Percentiles rank a stretch among this genome's conserved stretches.
phyloP scores from a whole-genome alignment of 2,888 invertebrate species.

The Coremacera marginata region DNA sequence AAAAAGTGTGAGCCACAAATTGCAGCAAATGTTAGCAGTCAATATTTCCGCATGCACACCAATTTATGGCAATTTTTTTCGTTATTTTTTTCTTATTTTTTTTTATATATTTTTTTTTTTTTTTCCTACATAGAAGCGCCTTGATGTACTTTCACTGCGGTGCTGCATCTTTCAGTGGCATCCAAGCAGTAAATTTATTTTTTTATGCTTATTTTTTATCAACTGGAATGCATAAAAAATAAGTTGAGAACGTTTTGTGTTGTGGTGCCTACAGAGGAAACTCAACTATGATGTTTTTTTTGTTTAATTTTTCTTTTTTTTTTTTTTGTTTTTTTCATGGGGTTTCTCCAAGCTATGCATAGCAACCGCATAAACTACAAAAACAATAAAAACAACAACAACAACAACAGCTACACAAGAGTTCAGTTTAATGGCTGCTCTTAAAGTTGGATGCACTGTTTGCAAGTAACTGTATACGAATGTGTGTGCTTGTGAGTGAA shows the following conservation, averaged over 20 bases:
- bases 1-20: no score
- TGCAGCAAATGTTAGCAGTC: no score
- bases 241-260: no score
- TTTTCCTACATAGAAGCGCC: not conserved
- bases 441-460: not conserved
- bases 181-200: not conserved
- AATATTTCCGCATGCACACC: no score
- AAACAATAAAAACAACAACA: no score
- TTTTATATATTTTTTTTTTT: no score
- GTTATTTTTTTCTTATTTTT: no score
- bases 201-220: not conserved
- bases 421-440: not conserved
- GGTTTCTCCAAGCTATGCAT: not conserved
- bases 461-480: not conserved
- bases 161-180: not conserved
- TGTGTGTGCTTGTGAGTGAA: not conserved
- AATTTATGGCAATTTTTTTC: no score
- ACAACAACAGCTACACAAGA: not conserved
- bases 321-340: not conserved
- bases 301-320: not conserved
- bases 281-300: no score
- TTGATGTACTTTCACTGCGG: constrained; percentile 1
- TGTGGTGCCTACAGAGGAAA: no score
- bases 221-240: no score
- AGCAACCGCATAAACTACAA: not conserved